Evolutionary conservation across 2,888 invertebrate genomes (phyloP), one percentile per base, ranked within the genome.

Genomic region (Pycnomerus fuliginosus): DNA sequence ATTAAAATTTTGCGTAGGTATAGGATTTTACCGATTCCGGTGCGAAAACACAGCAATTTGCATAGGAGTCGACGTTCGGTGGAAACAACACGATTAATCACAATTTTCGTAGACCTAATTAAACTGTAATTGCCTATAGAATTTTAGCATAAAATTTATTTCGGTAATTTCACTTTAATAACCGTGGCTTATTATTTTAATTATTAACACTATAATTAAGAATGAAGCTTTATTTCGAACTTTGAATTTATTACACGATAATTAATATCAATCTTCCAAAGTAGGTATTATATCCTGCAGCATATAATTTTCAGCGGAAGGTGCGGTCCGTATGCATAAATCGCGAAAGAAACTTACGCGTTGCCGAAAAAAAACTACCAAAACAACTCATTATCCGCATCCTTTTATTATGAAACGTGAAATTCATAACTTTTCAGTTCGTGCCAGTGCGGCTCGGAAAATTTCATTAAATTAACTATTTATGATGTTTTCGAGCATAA

Each of bases 191-290:
- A 58, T 56, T 52, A 61, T 61, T 61, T 64, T 61, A 64, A 64
- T 64, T 62, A 65, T 61, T 56, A 52, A 54, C 48, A 52, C 55
- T 56, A 52, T 60, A 65, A 65, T 65, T 65, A 65, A 61, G 61
- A 60, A 57, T 55, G 58, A 49, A 51, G 57, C 55, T 57, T 52
- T 53, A 58, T 60, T 60, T 58, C 52, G 44, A 52, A 56, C 33
- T 50, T 55, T 52, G 54, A 55, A 61, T 60, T 60, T 61, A 61
- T 62, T 56, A 58, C 56, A 50, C 53, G 56, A 60, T 64, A 64
- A 64, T 64, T 62, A 64, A 62, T 62, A 62, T 62, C 64, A 64
- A 62, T 64, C 62, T 46, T 37, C 31, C 45, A 38, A 49, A 48
- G 50, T 48, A 44, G 43, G 48, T 55, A 58, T 58, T 56, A 50